Base-by-base conservation (phyloP, 1,140 invertebrate species). In the Argopecten irradians region DNA sequence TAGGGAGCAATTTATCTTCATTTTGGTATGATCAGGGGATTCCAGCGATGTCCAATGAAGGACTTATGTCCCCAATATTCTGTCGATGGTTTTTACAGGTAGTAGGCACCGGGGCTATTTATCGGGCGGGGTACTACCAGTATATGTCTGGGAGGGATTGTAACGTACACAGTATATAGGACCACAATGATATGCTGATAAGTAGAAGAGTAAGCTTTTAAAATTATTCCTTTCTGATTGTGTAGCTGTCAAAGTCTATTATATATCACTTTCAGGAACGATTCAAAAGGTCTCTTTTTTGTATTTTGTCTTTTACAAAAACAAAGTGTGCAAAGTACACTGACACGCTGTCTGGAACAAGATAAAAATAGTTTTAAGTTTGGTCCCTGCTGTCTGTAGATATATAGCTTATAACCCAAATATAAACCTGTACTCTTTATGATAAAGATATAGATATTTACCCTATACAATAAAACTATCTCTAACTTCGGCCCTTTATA, bases 21-120 rank as follows among this genome's bases (percentile, higher is more conserved):
- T 71, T 71, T 71, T 22, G n/a, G n/a, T n/a, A 71, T 71, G n/a
- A 71, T 71, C 55, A 28, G n/a, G 55, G n/a, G 55, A 71, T 71
- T 71, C 22, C 1, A n/a, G 13, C 5, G 55, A 71, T 71, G 1
- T 71, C 22, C 7, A n/a, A n/a, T 71, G 28, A 28, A 71, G 55
- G n/a, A 71, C 2, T 39, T 28, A 71, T 71, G 55, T 71, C 55
- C 8, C 8, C 22, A 28, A 71, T 71, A 71, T n/a, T 71, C 22
- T 3, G 22, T 22, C 22, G 16, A 71, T 71, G 55, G 11, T 71
- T 71, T n/a, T 28, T 22, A 71, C 55, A 28, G 13, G 22, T n/a
- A 1, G 11, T 71, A n/a, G 55, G n/a, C 22, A 71, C n/a, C 13
- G 16, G 55, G 55, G n/a, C n/a, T n/a, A n/a, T n/a, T n/a, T n/a